phyloP scores from a whole-genome alignment of 2,113 vertebrate genomes.

The Bubo scandiacus region DNA sequence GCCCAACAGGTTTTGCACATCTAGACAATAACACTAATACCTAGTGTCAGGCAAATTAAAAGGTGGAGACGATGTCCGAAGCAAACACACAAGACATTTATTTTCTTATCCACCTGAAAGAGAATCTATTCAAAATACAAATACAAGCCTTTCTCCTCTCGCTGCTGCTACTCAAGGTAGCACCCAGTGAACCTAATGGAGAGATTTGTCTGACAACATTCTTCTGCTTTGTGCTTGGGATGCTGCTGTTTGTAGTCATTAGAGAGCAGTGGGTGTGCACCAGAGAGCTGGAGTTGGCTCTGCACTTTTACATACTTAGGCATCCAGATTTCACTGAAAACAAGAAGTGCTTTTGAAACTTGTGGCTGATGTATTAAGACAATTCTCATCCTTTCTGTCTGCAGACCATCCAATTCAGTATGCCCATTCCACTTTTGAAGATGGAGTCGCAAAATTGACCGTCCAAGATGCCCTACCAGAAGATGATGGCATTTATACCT shows the following conservation, averaged over 20 bases:
- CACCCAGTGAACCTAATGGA: neutral
- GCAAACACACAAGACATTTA: neutral
- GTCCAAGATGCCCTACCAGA: slow-evolving; percentile 79
- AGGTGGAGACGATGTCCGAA: neutral
- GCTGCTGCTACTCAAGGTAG: neutral
- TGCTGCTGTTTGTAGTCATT: neutral
- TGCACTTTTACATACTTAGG: neutral
- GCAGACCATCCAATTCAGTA: slow-evolving; percentile 82
- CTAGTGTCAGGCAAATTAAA: neutral
- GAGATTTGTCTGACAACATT: neutral
- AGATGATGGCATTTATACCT: slow-evolving; percentile 82
- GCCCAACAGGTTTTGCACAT: neutral
- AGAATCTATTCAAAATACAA: neutral
- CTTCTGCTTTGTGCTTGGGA: neutral
- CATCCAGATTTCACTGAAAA: neutral
- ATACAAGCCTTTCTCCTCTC: neutral
- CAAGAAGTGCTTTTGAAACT: neutral
- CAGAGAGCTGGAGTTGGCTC: neutral
- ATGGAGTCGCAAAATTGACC: slow-evolving; percentile 73
- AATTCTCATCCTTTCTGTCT: slow-evolving; percentile 5
- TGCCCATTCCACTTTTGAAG: slow-evolving; percentile 74
- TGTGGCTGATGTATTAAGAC: neutral
- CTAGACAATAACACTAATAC: neutral
- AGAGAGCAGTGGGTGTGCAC: neutral
- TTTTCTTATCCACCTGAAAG: neutral